Conservation (phyloP, 2,888 invertebrate genomes). For the Pseudococcus jackbeardsleyi region DNA sequence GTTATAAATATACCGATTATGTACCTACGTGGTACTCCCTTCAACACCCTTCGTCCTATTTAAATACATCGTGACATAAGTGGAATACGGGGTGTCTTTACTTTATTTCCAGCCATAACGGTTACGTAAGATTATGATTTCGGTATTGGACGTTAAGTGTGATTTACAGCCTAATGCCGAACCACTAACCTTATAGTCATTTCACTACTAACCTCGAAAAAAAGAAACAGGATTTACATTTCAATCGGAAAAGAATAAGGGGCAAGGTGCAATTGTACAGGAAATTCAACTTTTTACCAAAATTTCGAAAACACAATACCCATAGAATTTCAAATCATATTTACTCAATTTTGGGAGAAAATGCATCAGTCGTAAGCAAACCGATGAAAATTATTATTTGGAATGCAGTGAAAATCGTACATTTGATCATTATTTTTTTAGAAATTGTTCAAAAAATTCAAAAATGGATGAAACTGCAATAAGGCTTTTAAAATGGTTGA, state of each 20-base stretch:
- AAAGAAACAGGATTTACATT: neutral
- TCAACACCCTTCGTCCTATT: neutral
- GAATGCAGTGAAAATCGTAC: too few species aligned
- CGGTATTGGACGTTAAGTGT: neutral
- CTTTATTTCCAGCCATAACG: slow-evolving; percentile 16
- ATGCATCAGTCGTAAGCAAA: too few species aligned
- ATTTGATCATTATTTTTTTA: too few species aligned
- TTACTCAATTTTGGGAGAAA: too few species aligned
- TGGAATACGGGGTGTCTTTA: neutral
- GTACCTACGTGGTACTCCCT: neutral
- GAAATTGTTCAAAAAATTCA: too few species aligned
- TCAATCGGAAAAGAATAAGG: neutral
- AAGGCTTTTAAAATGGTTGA: too few species aligned
- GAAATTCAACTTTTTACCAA: too few species aligned
- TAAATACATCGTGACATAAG: neutral
- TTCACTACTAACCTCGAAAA: slow-evolving; percentile 20
- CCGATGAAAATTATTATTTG: too few species aligned
- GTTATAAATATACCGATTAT: slow-evolving; percentile 39
- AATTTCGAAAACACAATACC: too few species aligned
- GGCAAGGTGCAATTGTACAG: neutral
- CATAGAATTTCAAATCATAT: too few species aligned
- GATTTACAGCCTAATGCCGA: neutral
- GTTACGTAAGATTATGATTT: slow-evolving; percentile 17
- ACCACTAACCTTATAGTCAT: neutral
- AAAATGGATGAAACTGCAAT: too few species aligned